Base-by-base conservation (phyloP, 1,140 invertebrate genomes). In the Tachypleus tridentatus region DNA sequence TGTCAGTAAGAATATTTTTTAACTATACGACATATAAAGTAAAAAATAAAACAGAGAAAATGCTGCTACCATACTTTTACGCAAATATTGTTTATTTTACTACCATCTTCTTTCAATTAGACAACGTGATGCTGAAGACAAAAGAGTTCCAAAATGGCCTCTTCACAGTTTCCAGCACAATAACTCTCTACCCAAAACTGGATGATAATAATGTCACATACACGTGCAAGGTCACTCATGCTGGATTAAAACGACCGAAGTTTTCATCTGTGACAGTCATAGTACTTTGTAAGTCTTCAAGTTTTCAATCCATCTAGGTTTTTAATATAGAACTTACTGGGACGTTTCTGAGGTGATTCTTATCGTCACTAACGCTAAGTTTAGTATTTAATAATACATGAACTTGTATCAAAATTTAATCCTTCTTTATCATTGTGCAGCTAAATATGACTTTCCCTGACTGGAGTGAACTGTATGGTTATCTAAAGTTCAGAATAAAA, bases 121-220 rank as follows among this genome's bases (percentile, higher is more conserved):
- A 29, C 29, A 29, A 29, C 29, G 29, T 29, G 29, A 29, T 29
- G 29, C 29, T 29, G 29, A 29, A 29, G 29, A 29, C 29, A 29
- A 29, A 29, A 29, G 29, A 29, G 29, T 29, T 29, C 29, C 29
- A 29, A 29, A 29, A 29, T 29, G 29, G 29, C 2, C 29, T 29
- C 2, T 29, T 29, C 29, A 29, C 29, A 29, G 29, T 29, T n/a
- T 60, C 61, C 4, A 63, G 50, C 4, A 61, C 58, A 4, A 57
- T 63, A n/a, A 67, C 65, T 4, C 11, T 96, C 64, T 84, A 85
- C 66, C 88, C 91, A 3, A 85, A 86, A 9, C 78, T 87, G 0
- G 86, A 92, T 66, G 93, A 97, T 77, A 92, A 96, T 74, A 87
- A 86, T 68, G 87, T 87, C 53, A 85, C 87, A 71, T 93, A 91